Conservation (phyloP, 1,140 invertebrate genomes). For the Drosophila bipectinata region DNA sequence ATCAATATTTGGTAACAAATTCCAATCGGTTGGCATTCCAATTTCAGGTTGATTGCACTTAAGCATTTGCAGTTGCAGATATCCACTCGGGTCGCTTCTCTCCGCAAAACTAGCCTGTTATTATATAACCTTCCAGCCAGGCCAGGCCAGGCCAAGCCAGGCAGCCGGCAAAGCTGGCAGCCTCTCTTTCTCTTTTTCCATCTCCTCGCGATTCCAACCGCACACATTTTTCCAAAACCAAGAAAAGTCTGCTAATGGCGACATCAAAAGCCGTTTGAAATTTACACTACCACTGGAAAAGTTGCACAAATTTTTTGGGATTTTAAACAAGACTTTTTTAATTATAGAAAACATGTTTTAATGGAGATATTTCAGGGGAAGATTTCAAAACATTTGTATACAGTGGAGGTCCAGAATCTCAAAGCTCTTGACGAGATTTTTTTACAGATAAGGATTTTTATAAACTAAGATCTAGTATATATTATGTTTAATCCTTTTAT, state of each 20-base stretch:
- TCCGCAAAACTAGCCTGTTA: constrained; percentile 27
- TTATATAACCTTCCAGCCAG: constrained; percentile 69
- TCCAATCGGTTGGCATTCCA: constrained; percentile 60
- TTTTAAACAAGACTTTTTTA: neutral
- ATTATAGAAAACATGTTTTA: no score
- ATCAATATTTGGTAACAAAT: constrained; percentile 79
- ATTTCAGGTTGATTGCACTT: constrained; percentile 58
- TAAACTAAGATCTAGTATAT: no score
- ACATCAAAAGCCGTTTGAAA: constrained; percentile 68
- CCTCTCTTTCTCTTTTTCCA: constrained; percentile 52
- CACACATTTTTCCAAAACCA: constrained; percentile 54
- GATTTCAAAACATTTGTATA: no score
- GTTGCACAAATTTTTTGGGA: neutral
- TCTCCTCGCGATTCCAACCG: constrained; percentile 20
- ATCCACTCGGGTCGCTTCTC: constrained; percentile 29
- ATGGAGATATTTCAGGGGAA: no score
- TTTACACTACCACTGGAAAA: constrained; percentile 23
- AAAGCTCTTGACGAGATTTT: no score
- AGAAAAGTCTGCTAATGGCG: constrained; percentile 75
- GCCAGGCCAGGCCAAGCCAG: constrained; percentile 1
- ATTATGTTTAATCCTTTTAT: neutral
- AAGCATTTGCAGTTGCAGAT: constrained; percentile 42
- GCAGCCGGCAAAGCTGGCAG: constrained; percentile 7
- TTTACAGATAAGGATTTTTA: no score
- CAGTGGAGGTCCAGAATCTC: no score